Base-by-base conservation (phyloP, 2,888 invertebrate species). In the Ferdinandea cuprea region DNA sequence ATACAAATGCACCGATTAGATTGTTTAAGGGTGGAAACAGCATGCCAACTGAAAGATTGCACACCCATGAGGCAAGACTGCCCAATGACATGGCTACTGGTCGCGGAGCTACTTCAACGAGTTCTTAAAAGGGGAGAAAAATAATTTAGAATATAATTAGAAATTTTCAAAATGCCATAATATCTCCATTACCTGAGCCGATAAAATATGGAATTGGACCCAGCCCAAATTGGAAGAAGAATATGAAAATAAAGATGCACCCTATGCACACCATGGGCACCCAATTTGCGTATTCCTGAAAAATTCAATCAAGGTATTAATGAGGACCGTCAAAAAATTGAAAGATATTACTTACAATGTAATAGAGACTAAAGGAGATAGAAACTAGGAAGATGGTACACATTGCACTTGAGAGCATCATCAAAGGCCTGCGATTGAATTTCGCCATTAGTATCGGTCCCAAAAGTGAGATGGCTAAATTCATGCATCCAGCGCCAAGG, bases 151-250 rank as follows among this genome's bases (percentile, higher is more conserved):
- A 8, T 1, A 9, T 5, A 4, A 19, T n/a, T 7, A 1, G n/a
- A 28, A 7, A 11, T 42, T 11, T 35, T 6, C 2, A 1, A 9
- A n/a, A n/a, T n/a, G 9, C 11, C 9, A 0, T 8, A 35, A 35
- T 35, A 7, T 1, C 11, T 17, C n/a, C 8, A 13, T 86, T 85
- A 94, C 94, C 94, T 79, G 96, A 94, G n/a, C 95, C 96, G 76
- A 96, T 95, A 87, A 96, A 96, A 89, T 94, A 96, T 0, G 96
- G 96, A 87, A 96, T 95, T 0, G 96, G 96, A 0, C 97, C 97
- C n/a, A 97, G 92, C 0, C 96, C 97, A 74, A 96, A 91, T 61
- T 96, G 96, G 88, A 95, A 97, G 81, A 94, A 93, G 21, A 96
- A 90, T 17, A 97, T 96, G 88, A 95, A 97, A 0, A 92, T 90